Percentiles rank a stretch among this genome's conserved stretches.
Evolutionary conservation across 2,888 invertebrate species (phyloP).

Genomic region (Ashinkailepas kermadecensis): DNA sequence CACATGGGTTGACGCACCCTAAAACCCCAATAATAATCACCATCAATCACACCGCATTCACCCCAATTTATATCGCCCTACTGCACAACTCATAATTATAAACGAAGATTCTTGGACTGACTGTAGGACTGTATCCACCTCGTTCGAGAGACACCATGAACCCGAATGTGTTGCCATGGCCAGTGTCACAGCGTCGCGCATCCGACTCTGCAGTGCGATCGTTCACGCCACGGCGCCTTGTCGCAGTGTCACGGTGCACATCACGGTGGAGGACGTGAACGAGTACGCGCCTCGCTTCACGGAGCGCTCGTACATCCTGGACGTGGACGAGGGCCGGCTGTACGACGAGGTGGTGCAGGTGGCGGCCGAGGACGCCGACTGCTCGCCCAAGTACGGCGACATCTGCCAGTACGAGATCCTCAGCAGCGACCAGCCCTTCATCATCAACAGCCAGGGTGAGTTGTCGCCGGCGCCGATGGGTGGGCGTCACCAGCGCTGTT

Average conservation of each 20-base stretch:
- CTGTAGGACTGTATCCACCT: too few species aligned
- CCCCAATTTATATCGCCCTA: too few species aligned
- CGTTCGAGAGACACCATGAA: too few species aligned
- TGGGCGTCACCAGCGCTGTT: not conserved
- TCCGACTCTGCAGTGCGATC: not conserved
- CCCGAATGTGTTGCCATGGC: too few species aligned
- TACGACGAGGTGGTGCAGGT: constrained; percentile 86
- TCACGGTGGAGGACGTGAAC: constrained; percentile 92
- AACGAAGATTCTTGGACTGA: too few species aligned
- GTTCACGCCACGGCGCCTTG: constrained; percentile 9
- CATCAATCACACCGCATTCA: too few species aligned
- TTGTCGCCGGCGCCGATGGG: not conserved
- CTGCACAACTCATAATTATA: too few species aligned
- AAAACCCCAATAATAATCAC: too few species aligned
- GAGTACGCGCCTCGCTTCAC: constrained; percentile 89
- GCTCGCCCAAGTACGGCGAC: constrained; percentile 88
- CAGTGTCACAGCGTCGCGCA: too few species aligned
- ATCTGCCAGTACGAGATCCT: constrained; percentile 97
- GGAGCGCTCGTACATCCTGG: constrained; percentile 79
- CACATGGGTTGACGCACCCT: too few species aligned
- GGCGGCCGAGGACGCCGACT: constrained; percentile 86
- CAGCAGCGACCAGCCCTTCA: constrained; percentile 81
- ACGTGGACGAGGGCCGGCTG: constrained; percentile 81
- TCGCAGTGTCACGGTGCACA: constrained; percentile 79
- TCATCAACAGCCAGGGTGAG: constrained; percentile 79